Conservation (phyloP, 2,797 vertebrate genomes). For the Cercopithecus diana region DNA sequence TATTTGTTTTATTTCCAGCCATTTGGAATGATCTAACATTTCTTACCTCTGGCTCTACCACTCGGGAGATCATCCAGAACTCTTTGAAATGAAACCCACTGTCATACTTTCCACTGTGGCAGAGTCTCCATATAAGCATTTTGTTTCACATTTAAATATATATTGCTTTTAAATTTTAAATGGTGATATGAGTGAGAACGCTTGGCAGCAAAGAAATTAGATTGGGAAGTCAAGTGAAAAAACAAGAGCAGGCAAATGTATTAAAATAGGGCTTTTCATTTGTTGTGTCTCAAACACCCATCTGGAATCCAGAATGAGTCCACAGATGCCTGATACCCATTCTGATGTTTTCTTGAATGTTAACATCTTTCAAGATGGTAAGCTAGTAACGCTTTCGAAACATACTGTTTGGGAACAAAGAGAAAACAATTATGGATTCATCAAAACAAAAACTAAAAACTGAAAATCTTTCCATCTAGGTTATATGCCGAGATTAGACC, state of each 20-base stretch:
- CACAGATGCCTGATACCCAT: not conserved
- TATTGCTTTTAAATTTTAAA: slow-evolving; percentile 85
- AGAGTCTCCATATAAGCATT: slow-evolving; percentile 53
- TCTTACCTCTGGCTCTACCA: slow-evolving; percentile 52
- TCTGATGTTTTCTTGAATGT: slow-evolving; percentile 55
- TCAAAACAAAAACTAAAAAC: not conserved
- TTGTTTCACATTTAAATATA: slow-evolving; percentile 85
- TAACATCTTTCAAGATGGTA: slow-evolving; percentile 2
- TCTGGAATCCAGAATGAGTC: slow-evolving; percentile 72
- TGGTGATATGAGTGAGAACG: slow-evolving; percentile 77
- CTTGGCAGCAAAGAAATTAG: slow-evolving; percentile 83
- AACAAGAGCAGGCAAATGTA: slow-evolving; percentile 80
- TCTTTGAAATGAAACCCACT: slow-evolving; percentile 65
- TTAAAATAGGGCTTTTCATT: slow-evolving; percentile 80
- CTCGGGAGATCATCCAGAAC: slow-evolving; percentile 66
- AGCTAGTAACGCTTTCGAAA: not conserved
- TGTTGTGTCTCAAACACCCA: slow-evolving; percentile 63
- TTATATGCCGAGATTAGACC: not conserved
- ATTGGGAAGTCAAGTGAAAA: slow-evolving; percentile 86
- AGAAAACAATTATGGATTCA: not conserved
- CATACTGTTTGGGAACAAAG: slow-evolving; percentile 29
- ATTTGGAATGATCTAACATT: slow-evolving; percentile 53
- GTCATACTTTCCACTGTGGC: slow-evolving; percentile 29
- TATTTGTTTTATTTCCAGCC: slow-evolving; percentile 71
- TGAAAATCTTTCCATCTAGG: not conserved